phyloP scores from a whole-genome alignment of 2,113 vertebrate genomes.

The Plotosus lineatus region DNA sequence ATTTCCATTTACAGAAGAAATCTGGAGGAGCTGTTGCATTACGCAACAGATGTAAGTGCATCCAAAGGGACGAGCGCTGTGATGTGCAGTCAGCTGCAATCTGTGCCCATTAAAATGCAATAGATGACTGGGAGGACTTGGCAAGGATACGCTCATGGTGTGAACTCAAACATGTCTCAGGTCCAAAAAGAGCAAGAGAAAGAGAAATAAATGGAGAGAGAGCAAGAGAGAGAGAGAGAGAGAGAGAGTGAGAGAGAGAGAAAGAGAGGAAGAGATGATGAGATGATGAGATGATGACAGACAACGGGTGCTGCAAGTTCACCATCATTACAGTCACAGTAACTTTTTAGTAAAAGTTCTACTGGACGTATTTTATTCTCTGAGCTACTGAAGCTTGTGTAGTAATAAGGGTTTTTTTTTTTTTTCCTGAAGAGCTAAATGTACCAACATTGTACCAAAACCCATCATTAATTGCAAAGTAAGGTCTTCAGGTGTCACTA shows the following conservation, averaged over 20 bases:
- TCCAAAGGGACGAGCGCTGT: conserved; percentile 41
- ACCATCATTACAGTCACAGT: neutral
- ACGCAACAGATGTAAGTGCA: conserved; percentile 18
- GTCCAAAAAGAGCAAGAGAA: neutral
- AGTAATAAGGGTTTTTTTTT: no score
- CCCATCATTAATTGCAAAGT: no score
- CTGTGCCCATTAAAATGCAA: conserved; percentile 53
- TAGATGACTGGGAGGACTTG: conserved; percentile 32
- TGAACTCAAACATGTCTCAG: neutral
- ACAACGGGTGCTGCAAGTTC: neutral
- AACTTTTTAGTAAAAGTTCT: neutral
- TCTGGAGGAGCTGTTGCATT: neutral
- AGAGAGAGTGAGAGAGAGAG: neutral
- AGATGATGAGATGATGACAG: no score
- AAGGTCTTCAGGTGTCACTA: no score
- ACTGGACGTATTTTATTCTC: neutral
- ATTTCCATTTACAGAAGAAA: neutral
- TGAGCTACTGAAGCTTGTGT: no score
- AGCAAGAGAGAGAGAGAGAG: neutral
- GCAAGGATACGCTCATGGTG: neutral
- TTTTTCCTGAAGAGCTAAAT: no score
- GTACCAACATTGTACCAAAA: no score
- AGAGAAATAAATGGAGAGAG: neutral
- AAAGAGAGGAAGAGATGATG: neutral
- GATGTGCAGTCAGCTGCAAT: conserved; percentile 49